These are phyloP conservation scores for Carettochelys insculpta DNA, from an alignment of 2,113 vertebrate genomes.

Conservation along the genomic window DNA sequence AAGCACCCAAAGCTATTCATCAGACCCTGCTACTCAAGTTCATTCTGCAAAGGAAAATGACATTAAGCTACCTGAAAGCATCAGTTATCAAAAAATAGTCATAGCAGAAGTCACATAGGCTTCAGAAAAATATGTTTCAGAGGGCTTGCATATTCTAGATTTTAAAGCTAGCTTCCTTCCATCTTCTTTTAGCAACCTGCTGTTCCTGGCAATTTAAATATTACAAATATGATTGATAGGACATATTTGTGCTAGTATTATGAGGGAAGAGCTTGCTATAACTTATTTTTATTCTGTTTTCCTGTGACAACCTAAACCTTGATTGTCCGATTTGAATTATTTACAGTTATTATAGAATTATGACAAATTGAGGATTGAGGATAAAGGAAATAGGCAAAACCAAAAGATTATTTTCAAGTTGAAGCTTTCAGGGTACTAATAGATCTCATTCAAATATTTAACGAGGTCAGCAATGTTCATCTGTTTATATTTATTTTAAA, in stretches of 20 bases:
- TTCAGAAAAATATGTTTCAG: background rate
- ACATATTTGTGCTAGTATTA: slow-evolving; percentile 32
- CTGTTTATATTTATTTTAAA: slow-evolving; percentile 49
- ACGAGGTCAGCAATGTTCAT: slow-evolving; percentile 9
- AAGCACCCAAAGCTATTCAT: background rate
- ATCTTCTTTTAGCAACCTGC: background rate
- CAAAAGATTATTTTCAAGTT: slow-evolving; percentile 33
- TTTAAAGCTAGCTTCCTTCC: background rate
- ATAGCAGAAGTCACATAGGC: background rate
- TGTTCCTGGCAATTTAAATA: slow-evolving; percentile 6
- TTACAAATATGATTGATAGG: slow-evolving; percentile 13
- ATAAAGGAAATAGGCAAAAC: slow-evolving; percentile 22
- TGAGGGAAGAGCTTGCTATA: background rate
- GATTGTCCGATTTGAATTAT: slow-evolving; percentile 42
- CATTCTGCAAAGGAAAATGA: background rate
- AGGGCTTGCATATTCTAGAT: background rate
- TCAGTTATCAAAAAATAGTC: background rate
- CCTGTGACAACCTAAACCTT: slow-evolving; percentile 5
- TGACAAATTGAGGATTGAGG: slow-evolving; percentile 25
- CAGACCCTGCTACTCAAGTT: slow-evolving; percentile 1
- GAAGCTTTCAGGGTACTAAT: slow-evolving; percentile 55
- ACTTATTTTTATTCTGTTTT: background rate
- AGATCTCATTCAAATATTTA: background rate
- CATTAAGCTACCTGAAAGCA: background rate
- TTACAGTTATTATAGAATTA: slow-evolving; percentile 39